Evolutionary conservation across 2,113 vertebrate species (phyloP), one percentile per base, ranked within the genome.

Genomic region (Dicerorhinus sumatrensis): DNA sequence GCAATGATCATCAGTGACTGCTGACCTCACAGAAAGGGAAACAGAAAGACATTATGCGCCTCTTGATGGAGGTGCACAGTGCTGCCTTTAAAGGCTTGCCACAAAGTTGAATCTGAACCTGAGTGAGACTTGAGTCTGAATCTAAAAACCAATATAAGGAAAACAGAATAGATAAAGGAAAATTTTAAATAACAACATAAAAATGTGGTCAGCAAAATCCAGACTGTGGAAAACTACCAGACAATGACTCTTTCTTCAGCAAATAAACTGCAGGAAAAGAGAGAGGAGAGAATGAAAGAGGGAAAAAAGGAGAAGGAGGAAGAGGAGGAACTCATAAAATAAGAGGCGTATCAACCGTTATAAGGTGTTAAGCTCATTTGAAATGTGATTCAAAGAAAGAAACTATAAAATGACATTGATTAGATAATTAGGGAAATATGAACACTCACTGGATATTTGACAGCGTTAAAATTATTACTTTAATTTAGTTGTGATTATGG

Each of bases 131-230:
- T 29, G 7, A 56, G 48, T 67, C 42, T 65, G 76, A 33, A 90
- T 62, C 60, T 93, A 67, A 94, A 97, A 69, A 63, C 46, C 88
- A 88, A 27, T 91, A 69, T 84, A 89, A 94, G 33, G 46, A 79
- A 94, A 91, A 92, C 2, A 73, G 80, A 92, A 18, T 70, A 33
- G 69, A 84, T 65, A 88, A 81, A 77, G n/a, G n/a, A 62, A 69
- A n/a, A 58, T 31, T 81, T 75, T 62, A 95, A 97, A 86, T 88
- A 65, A 75, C 58, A 83, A 33, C 42, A 56, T 18, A 58, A 60
- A 51, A 92, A 80, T 23, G 23, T 23, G 31, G 67, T 86, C 96
- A 93, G 89, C 89, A 92, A 92, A 91, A 91, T 20, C 48, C 48
- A 91, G 82, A 73, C 67, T 51, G 13, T 77, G 67, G 51, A 81